Evolutionary conservation across 2,113 vertebrate genomes (phyloP), one percentile per base, ranked within the genome.

Genomic region (Macroglossus sobrinus): DNA sequence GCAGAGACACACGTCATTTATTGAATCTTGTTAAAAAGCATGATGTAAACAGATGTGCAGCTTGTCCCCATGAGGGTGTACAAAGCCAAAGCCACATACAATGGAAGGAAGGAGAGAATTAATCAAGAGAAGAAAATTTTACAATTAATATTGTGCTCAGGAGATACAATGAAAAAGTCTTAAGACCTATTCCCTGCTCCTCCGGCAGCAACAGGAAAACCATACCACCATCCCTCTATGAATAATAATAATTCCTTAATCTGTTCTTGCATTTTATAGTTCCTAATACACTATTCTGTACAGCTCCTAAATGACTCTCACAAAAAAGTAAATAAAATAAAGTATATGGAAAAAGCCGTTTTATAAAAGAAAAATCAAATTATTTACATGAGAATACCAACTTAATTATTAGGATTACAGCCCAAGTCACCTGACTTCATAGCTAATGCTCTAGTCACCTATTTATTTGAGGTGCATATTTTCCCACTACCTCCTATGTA

Each of bases 21-120:
- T 45, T 89, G 53, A 96, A 95, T 94, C 86, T 95, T 87, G 66
- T 89, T 96, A 63, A 97, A 96, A 96, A 96, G 38, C 43, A 94
- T 87, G 64, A 96, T 33, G 45, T 63, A 93, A 96, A 95, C 91
- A 96, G 89, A 95, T 89, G 66, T 68, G 43, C 33, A 63, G 72
- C 40, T 92, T 82, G 18, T 89, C 47, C 91, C 80, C 59, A 15
- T 7, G 28, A 87, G 89, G 21, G 21, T n/a, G 18, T 69, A 81
- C 64, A 82, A 81, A 95, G 76, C 35, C 82, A 89, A 85, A 84
- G 55, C 28, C 13, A 89, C 16, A 71, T 19, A 59, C 38, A 28
- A 59, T 26, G 38, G 19, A 91, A 95, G 21, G 45, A 59, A 95
- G 75, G 69, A 93, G 35, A 79, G 12, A 91, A 91, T 53, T 71